phyloP scores from a whole-genome alignment of 2,113 vertebrate genomes.

The Sterna hirundo region DNA sequence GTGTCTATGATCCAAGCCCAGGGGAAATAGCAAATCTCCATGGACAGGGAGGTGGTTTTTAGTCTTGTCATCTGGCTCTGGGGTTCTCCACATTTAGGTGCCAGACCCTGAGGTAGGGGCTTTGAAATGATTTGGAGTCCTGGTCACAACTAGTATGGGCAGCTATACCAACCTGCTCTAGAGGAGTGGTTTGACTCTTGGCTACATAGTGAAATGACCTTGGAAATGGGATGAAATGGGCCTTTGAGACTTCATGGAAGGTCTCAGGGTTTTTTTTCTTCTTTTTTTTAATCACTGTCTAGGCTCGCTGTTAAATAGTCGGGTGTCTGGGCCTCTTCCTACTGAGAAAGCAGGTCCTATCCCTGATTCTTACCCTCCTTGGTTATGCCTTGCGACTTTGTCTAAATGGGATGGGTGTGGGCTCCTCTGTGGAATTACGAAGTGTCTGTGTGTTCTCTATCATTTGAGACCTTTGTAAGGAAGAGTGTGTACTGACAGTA shows the following conservation, averaged over 20 bases:
- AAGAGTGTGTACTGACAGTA: not conserved
- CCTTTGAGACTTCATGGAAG: not conserved
- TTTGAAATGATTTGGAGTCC: not conserved
- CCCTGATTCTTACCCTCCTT: not conserved
- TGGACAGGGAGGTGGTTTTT: not conserved
- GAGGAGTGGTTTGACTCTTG: not conserved
- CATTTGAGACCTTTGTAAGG: not conserved
- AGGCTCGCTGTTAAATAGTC: not conserved
- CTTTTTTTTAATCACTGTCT: not conserved
- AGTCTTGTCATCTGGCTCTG: not conserved
- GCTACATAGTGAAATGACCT: not conserved
- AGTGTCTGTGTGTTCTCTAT: not conserved
- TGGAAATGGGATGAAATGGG: not conserved
- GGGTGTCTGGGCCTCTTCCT: not conserved
- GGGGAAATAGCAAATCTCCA: not conserved
- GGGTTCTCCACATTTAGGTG: not conserved
- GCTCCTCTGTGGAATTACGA: not conserved
- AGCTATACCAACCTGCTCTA: not conserved
- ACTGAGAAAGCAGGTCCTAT: not conserved
- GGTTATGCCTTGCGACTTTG: not conserved
- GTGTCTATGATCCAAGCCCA: not conserved
- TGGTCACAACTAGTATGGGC: not conserved
- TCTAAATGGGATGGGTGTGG: not conserved
- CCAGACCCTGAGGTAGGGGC: not conserved
- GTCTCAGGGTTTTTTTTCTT: not conserved